Percentiles rank a stretch among this genome's conserved stretches.
These are phyloP conservation scores for Rotaria sp. DNA, from an alignment of 2,888 invertebrate species.

Conservation along the genomic window DNA sequence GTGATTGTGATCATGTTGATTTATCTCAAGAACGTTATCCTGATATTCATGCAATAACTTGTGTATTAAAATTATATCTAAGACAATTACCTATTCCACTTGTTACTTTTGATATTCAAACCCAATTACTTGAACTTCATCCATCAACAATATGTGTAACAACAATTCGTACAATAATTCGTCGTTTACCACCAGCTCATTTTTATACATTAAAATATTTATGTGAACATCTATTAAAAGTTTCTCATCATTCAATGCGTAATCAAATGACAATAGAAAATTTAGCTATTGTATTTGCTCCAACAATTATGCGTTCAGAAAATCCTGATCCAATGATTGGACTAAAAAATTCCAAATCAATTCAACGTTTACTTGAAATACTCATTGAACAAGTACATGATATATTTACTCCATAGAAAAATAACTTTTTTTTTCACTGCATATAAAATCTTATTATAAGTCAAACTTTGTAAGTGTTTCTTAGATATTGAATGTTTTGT, in stretches of 20 bases:
- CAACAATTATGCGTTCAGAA: constrained; percentile 65
- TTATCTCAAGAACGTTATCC: constrained; percentile 36
- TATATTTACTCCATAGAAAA: neutral
- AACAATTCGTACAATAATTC: constrained; percentile 45
- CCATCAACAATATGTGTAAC: neutral
- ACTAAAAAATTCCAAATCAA: constrained; percentile 32
- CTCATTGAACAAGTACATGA: neutral
- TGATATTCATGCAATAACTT: constrained; percentile 38
- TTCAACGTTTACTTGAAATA: neutral
- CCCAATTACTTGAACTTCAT: constrained; percentile 30
- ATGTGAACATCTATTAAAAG: constrained; percentile 72
- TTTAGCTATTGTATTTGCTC: constrained; percentile 83
- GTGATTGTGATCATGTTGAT: constrained; percentile 37
- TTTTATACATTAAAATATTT: constrained; percentile 76
- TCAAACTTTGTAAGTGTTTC: no score
- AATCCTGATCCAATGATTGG: constrained; percentile 57
- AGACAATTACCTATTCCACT: constrained; percentile 78
- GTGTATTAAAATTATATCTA: constrained; percentile 39
- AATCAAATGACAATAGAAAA: constrained; percentile 91
- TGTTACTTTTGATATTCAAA: constrained; percentile 67
- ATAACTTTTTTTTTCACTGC: no score
- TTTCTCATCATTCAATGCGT: constrained; percentile 68
- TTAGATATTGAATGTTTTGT: no score
- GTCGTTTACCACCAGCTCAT: constrained; percentile 70
- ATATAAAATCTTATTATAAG: no score